Evolutionary conservation across 2,113 vertebrate species (phyloP), one percentile per base, ranked within the genome.

Genomic region (Phylloscopus trochilus): DNA sequence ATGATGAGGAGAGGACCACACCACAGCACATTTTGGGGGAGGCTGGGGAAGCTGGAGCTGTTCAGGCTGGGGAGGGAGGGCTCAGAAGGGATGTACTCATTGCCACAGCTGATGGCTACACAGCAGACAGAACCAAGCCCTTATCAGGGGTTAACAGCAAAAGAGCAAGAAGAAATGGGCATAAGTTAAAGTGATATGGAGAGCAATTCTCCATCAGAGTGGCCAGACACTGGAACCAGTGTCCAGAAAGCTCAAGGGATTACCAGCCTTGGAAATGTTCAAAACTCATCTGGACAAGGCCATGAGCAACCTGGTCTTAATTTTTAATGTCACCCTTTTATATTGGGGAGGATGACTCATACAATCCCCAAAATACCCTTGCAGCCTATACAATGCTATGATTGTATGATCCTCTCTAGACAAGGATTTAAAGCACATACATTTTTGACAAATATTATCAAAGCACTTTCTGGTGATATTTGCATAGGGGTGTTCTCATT

Each of bases 401-500:
- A 43, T 10, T 74, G 26, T 14, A 33, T 56, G 35, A 70, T 67
- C 56, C 46, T 81, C 15, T 74, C 60, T 27, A 35, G 14, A 67
- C 4, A 60, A 83, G 49, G 22, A 86, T 77, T 88, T 85, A 68
- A 91, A 92, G 49, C 56, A 87, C 41, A 78, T 41, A 78, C 28
- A 53, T 64, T 68, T 92, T 78, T 81, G n/a, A 62, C 28, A 76
- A 46, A 79, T 16, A 70, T 84, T 68, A 31, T 39, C 47, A 62
- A 87, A 74, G 44, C 18, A 60, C 60, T 79, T 94, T 89, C 83
- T 78, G 37, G 49, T 82, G 44, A 26, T 1, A 73, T 92, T 84
- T 95, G 62, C 28, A n/a, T 87, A 72, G 58, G 77, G 28, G 30
- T 87, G 31, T 69, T 91, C 39, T 92, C 37, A 73, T 87, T 79